Conservation (phyloP, 2,113 vertebrate genomes). For the Pollimyrus isidori region DNA sequence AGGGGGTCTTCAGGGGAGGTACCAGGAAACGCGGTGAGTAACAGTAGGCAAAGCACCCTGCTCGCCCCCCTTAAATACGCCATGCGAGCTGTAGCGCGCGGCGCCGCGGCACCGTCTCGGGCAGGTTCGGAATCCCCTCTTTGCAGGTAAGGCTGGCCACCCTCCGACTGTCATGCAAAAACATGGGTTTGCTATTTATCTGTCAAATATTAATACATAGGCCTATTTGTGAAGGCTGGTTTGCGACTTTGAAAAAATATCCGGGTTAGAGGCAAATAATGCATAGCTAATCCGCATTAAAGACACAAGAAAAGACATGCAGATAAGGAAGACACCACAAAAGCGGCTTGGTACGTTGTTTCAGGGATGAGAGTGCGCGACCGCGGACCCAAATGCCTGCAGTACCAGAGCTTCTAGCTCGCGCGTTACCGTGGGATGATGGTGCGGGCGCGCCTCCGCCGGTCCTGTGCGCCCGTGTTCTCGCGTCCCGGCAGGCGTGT, state of each 20-base stretch:
- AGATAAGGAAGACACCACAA: not conserved
- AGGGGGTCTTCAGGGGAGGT: not conserved
- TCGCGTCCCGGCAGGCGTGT: not conserved
- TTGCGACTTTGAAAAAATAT: not conserved
- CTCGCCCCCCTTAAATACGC: not conserved
- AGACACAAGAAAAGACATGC: not conserved
- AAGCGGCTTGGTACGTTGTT: not conserved
- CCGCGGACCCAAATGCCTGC: not conserved
- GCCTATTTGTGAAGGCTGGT: not conserved
- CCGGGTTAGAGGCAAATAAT: not conserved
- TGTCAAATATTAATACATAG: not conserved
- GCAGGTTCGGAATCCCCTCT: not conserved
- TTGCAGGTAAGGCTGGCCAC: not conserved
- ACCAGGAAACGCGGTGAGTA: not conserved
- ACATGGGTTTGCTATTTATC: not conserved
- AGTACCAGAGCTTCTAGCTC: not conserved
- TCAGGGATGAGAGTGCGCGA: not conserved
- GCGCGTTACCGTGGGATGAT: not conserved
- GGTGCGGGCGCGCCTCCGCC: not conserved
- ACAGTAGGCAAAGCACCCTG: not conserved
- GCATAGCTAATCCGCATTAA: not conserved
- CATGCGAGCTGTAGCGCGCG: not conserved
- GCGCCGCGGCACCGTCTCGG: not conserved
- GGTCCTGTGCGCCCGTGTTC: not conserved
- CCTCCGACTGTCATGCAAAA: not conserved